These are phyloP conservation scores for Nyctalus aviator DNA, from an alignment of 2,797 vertebrate species.

Conservation along the genomic window DNA sequence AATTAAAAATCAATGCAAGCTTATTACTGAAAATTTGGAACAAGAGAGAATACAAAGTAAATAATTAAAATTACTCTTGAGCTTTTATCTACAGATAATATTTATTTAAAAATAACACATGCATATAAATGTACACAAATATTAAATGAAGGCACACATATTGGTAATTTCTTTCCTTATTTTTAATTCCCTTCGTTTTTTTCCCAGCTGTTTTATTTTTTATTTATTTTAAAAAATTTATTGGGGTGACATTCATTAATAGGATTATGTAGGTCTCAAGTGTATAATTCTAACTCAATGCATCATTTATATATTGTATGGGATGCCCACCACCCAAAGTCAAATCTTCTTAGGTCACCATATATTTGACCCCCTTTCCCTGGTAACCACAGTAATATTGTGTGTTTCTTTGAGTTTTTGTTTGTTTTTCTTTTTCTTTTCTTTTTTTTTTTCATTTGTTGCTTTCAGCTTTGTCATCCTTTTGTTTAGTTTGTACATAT, in stretches of 20 bases:
- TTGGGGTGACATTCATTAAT: neutral
- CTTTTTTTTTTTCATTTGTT: neutral
- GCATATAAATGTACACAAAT: neutral
- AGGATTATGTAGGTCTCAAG: neutral
- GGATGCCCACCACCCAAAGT: neutral
- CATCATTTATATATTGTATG: neutral
- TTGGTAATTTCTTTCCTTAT: neutral
- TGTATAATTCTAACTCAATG: neutral
- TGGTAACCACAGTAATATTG: neutral
- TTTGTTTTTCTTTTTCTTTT: neutral
- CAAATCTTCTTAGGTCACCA: neutral
- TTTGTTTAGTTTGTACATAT: neutral
- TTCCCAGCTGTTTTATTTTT: neutral
- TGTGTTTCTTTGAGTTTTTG: neutral
- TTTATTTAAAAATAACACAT: neutral
- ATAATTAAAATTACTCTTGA: neutral
- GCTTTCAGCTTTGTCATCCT: neutral
- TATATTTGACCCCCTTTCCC: neutral
- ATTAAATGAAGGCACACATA: neutral
- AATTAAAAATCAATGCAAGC: neutral
- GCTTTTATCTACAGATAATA: neutral
- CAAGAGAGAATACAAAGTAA: neutral
- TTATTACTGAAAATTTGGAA: conserved; percentile 8
- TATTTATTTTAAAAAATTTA: neutral
- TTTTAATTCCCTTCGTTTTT: conserved; percentile 32